phyloP scores from a whole-genome alignment of 2,797 vertebrate species.

The Yasuhikotakia modesta region DNA sequence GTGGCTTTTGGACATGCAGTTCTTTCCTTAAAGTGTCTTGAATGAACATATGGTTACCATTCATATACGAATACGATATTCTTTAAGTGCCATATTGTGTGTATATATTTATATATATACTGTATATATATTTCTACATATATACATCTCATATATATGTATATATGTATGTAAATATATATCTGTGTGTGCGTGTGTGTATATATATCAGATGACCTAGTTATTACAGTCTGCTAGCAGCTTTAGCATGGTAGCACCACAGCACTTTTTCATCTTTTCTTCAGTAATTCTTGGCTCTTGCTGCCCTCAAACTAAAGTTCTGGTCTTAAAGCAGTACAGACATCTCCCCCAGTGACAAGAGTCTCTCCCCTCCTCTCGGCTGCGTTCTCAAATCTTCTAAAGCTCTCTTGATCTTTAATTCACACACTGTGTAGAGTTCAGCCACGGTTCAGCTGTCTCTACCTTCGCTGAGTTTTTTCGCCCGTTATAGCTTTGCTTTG shows the following conservation, averaged over 20 bases:
- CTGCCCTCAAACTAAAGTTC: slow-evolving; percentile 17
- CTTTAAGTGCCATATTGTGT: no score
- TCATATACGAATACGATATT: no score
- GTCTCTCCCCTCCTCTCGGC: slow-evolving; percentile 37
- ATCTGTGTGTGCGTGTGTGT: no score
- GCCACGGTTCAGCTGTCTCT: slow-evolving; percentile 61
- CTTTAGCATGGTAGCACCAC: not conserved
- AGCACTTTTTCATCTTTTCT: not conserved
- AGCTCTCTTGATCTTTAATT: slow-evolving; percentile 72
- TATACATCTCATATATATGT: no score
- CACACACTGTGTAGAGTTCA: slow-evolving; percentile 66
- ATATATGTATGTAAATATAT: no score
- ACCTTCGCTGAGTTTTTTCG: slow-evolving; percentile 6
- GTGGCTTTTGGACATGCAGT: no score
- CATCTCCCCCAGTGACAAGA: slow-evolving; percentile 31
- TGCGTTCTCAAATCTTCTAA: slow-evolving; percentile 53
- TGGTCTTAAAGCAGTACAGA: slow-evolving; percentile 35
- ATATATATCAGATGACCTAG: no score
- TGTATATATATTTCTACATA: no score
- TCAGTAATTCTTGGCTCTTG: not conserved
- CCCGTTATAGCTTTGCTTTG: slow-evolving; percentile 13
- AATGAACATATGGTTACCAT: no score
- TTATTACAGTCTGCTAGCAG: not conserved
- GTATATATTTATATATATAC: no score
- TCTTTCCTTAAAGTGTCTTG: no score